Conservation (phyloP, 1,140 invertebrate species). For the Ips typographus region DNA sequence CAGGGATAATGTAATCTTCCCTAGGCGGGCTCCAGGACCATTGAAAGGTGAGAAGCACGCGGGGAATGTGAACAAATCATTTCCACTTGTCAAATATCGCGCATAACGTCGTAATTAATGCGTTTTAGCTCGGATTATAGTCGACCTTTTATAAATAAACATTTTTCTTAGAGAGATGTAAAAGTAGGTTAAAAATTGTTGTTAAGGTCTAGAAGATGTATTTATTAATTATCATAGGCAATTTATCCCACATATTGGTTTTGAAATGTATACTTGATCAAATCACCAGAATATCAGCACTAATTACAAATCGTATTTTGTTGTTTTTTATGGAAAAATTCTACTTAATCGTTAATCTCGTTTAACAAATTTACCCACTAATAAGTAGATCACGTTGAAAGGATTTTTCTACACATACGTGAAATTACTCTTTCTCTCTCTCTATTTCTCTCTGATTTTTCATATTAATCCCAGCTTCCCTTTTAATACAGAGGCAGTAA, state of each 20-base stretch:
- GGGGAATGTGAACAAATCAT: slow-evolving; percentile 22
- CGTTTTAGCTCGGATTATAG: neutral
- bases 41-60: slow-evolving; percentile 6
- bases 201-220: no score
- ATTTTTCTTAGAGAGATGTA: no score
- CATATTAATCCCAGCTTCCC: neutral
- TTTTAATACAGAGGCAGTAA: slow-evolving; percentile 8
- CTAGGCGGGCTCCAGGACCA: slow-evolving; percentile 4
- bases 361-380: neutral
- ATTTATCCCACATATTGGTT: no score
- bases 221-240: no score
- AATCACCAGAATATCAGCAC: no score
- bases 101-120: slow-evolving; percentile 14
- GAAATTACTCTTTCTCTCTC: neutral
- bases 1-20: slow-evolving; percentile 12
- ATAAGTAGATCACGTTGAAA: neutral
- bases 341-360: neutral
- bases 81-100: slow-evolving; percentile 13
- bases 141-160: no score
- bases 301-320: neutral
- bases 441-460: neutral
- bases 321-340: neutral
- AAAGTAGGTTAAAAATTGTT: no score
- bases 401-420: neutral
- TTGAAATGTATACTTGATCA: no score